Evolutionary conservation across 2,797 vertebrate species (phyloP), one percentile per base, ranked within the genome.

Genomic region (Clarias laeviceps): DNA sequence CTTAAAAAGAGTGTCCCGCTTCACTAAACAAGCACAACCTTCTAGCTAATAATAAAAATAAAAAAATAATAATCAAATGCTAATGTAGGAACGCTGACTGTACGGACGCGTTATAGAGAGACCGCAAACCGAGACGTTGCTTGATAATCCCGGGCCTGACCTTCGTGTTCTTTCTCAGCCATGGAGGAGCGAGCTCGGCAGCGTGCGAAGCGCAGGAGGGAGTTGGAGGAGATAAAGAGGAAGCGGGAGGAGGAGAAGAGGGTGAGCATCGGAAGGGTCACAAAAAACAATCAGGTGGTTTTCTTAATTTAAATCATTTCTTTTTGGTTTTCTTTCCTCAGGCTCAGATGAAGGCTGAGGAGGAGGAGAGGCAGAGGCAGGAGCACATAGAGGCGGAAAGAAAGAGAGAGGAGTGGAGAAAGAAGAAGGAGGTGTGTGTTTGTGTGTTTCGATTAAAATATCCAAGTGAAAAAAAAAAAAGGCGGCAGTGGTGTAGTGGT

Each of bases 111-210:
- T 4, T 40, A 14, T 12, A 17, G 14, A 17, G 32, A 29, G 61
- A 45, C 61, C 1, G 0, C 2, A 24, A 45, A 80, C 34, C 8
- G 14, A 62, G 57, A n/a, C 14, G 5, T 80, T 20, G 15, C 37
- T 20, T 12, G 17, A 66, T 20, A 22, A 64, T 45, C 59, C 78
- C 37, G 5, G 27, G 27, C 5, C 37, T 27, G 78, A 80, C 17
- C n/a, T 45, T 66, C 32, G 32, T 65, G 87, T 37, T 86, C 72
- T 85, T 57, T 70, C 89, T 50, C 92, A 99, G 98, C 96, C 80
- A 99, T 99, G 97, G 97, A 98, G 92, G 95, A 94, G 89, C 96
- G 97, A 84, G 97, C 97, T 7, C 90, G 54, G 32, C 95, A 95
- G 88, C 95, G 98, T 0, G 93, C 94, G 29, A 94, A 96, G 90